Base-by-base conservation (phyloP, 2,113 vertebrate genomes). In the Mesembrinibis cayennensis region DNA sequence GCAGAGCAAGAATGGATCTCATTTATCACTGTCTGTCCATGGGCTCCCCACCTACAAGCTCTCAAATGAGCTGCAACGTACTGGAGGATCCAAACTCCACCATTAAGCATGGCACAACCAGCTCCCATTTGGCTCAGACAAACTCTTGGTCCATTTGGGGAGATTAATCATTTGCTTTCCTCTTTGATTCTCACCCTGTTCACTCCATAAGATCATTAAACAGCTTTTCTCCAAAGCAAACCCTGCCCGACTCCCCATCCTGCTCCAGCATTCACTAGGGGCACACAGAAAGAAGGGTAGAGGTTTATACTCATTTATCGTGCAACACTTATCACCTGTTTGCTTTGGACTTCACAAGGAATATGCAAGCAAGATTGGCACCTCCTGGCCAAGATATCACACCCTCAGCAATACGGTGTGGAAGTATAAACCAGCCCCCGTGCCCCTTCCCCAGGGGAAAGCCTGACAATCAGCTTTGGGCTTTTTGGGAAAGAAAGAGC, bases 371-470 rank as follows among this genome's bases (percentile, higher is more conserved):
- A 44, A 15, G 53, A 34, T 29, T 27, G 73, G 91, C 73, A 92
- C 82, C 89, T 85, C 50, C 65, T 30, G 29, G 38, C 86, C 89
- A n/a, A 40, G 82, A 20, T n/a, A 42, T 19, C 13, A 1, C 49
- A 42, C 49, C 38, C 53, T 70, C 53, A 67, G 58, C 45, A 29
- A 34, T 4, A 8, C 2, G 0, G 16, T 1, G 29, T 1, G 16
- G 61, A 53, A 40, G 53, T 8, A 30, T 1, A 44, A 56, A 62
- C 25, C 63, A n/a, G 91, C 56, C 44, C 76, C 56, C 1, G 2
- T 32, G 62, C 15, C 47, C 52, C 36, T 22, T 40, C 36, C 65
- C 58, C 56, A 4, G 26, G 71, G 32, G 9, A 55, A 34, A 69
- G 40, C 63, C 85, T 29, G 66, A 71, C 53, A 26, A 23, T 8